Conservation (phyloP, 2,113 vertebrate genomes). For the Prinia subflava region DNA sequence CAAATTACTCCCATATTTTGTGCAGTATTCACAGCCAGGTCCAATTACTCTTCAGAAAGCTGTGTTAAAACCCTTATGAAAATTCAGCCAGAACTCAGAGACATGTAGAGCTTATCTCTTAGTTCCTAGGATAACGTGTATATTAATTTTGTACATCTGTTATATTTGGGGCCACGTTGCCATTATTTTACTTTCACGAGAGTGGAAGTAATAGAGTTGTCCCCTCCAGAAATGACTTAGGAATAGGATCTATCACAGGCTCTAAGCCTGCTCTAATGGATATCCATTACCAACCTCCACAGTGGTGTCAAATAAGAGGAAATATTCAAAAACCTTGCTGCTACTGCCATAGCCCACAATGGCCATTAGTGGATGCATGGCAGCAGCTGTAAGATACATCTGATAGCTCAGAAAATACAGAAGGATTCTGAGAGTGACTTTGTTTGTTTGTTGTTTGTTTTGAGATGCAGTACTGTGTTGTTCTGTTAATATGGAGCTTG, state of each 20-base stretch:
- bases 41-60: background rate
- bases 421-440: background rate
- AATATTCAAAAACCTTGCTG: background rate
- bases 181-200: background rate
- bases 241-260: background rate
- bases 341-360: background rate
- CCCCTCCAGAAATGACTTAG: background rate
- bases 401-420: background rate
- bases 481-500: background rate
- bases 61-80: background rate
- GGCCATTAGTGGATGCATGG: background rate
- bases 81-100: background rate
- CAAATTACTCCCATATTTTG: background rate
- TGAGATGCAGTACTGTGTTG: background rate
- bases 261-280: background rate
- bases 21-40: background rate
- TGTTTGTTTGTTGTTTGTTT: background rate
- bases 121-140: background rate
- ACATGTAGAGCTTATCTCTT: background rate
- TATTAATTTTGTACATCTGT: background rate
- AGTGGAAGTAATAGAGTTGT: background rate
- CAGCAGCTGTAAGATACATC: background rate
- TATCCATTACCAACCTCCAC: background rate
- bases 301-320: background rate
- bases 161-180: background rate